These are phyloP conservation scores for Dendropsophus ebraccatus DNA, from an alignment of 2,113 vertebrate species.

Conservation along the genomic window DNA sequence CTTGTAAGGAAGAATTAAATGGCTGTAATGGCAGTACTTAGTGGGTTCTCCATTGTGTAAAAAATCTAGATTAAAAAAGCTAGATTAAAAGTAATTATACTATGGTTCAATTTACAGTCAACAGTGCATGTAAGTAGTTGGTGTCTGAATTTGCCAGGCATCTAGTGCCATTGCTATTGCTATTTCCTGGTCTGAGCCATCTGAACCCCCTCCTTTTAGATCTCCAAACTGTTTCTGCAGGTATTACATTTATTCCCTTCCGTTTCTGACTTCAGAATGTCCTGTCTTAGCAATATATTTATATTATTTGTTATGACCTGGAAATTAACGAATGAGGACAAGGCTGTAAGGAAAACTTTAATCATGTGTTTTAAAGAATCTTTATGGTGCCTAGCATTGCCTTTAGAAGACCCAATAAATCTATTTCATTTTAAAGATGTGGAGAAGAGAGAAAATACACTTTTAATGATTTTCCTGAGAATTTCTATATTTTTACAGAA, in stretches of 20 bases:
- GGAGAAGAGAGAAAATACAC: constrained; percentile 3
- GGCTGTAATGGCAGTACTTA: no score
- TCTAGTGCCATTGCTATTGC: no score
- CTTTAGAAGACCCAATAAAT: constrained; percentile 41
- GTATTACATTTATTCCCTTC: neutral
- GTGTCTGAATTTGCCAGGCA: no score
- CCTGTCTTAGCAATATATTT: neutral
- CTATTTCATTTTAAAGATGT: constrained; percentile 40
- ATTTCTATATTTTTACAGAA: constrained; percentile 50
- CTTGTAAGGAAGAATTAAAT: no score
- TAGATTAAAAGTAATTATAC: neutral
- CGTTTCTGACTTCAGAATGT: neutral
- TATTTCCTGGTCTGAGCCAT: neutral
- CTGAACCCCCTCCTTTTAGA: neutral
- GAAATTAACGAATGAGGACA: neutral
- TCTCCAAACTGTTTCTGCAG: neutral
- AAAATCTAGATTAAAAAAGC: neutral
- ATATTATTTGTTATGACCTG: neutral
- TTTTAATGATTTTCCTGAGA: constrained; percentile 51
- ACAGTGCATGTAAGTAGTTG: no score
- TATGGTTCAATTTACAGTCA: neutral
- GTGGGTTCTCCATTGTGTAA: no score
- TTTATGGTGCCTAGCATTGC: constrained; percentile 33
- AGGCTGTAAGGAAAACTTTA: neutral
- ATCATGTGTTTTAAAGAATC: neutral